Conservation (phyloP, 2,888 invertebrate genomes). For the Lysandra bellargus region DNA sequence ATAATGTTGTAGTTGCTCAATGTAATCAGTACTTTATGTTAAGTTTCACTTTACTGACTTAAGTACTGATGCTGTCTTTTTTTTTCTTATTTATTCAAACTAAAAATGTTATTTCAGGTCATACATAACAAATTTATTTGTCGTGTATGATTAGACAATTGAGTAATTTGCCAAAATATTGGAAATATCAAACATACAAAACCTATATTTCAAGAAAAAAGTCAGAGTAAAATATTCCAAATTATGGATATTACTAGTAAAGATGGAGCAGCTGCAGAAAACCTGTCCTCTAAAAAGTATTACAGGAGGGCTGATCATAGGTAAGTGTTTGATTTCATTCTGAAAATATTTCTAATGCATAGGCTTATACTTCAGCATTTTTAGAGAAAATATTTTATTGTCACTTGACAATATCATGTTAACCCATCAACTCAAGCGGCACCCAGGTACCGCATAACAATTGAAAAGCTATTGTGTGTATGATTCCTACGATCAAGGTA, state of each 20-base stretch:
- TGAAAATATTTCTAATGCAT: background rate
- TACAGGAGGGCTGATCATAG: slow-evolving; percentile 70
- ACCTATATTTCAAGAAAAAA: background rate
- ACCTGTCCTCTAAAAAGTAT: slow-evolving; percentile 60
- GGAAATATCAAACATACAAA: background rate
- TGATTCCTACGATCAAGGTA: too few species aligned
- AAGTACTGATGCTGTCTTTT: background rate
- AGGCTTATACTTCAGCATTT: too few species aligned
- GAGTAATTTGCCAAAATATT: background rate
- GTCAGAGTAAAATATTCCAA: background rate
- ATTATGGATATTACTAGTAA: slow-evolving; percentile 48
- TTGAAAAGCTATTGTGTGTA: too few species aligned
- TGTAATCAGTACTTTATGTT: background rate
- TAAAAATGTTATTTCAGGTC: background rate
- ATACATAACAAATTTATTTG: background rate
- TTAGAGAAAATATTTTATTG: too few species aligned
- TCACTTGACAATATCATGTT: too few species aligned
- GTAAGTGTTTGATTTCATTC: slow-evolving; percentile 49
- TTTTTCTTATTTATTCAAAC: background rate
- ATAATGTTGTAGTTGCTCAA: background rate
- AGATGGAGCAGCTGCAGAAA: slow-evolving; percentile 51
- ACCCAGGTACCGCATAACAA: too few species aligned
- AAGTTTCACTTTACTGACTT: background rate
- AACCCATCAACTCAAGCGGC: too few species aligned
- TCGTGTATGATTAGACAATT: slow-evolving; percentile 13